Evolutionary conservation across 2,888 invertebrate species (phyloP).

Genomic region (Resseliella maxima): DNA sequence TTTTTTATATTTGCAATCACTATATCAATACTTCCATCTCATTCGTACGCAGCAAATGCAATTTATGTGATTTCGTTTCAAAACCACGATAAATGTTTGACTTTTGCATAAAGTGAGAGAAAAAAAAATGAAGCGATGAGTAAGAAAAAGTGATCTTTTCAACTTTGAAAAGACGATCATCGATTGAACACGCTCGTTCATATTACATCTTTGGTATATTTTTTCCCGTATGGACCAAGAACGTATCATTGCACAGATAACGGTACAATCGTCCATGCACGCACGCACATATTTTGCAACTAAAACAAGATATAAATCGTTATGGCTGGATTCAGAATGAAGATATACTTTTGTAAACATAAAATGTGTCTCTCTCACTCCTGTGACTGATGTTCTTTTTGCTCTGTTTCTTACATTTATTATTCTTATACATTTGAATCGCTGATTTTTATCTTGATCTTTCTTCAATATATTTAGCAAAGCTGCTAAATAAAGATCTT

Average conservation of each 20-base stretch:
- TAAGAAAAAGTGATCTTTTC: slow-evolving; percentile 23
- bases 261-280: slow-evolving; percentile 24
- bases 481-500: slow-evolving; percentile 25
- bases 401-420: slow-evolving; percentile 6
- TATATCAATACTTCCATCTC: not conserved
- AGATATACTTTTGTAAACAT: not conserved
- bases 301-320: slow-evolving; percentile 27
- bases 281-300: slow-evolving; percentile 39
- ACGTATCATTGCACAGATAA: slow-evolving; percentile 48
- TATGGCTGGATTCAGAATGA: slow-evolving; percentile 16
- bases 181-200: slow-evolving; percentile 43
- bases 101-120: slow-evolving; percentile 5
- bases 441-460: slow-evolving; percentile 31
- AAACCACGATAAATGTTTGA: slow-evolving; percentile 8
- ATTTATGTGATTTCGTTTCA: slow-evolving; percentile 34
- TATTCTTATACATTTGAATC: not conserved
- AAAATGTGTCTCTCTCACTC: not conserved
- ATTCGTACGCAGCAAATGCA: slow-evolving; percentile 14
- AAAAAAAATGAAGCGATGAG: not conserved
- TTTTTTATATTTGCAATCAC: not conserved
- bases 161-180: slow-evolving; percentile 53
- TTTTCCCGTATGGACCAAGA: slow-evolving; percentile 16
- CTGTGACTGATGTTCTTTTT: slow-evolving; percentile 31
- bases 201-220: not conserved
- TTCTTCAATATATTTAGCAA: not conserved